Conservation (phyloP, 2,113 vertebrate species). For the Triplophysa dalaica region DNA sequence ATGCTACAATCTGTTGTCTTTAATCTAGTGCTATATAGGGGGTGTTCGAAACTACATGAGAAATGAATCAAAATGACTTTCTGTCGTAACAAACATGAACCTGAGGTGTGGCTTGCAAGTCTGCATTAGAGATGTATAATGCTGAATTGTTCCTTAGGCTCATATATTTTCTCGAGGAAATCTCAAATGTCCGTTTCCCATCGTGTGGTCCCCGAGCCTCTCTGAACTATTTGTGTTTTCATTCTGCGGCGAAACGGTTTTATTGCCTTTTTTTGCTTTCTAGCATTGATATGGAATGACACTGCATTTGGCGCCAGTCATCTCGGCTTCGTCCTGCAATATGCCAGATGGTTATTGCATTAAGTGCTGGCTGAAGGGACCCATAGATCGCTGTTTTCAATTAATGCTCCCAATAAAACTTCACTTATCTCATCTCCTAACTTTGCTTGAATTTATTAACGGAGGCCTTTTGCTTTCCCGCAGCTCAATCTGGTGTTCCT, state of each 20-base stretch:
- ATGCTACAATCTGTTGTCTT: too few relatives aligned
- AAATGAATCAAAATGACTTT: too few relatives aligned
- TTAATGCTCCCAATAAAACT: constrained; percentile 71
- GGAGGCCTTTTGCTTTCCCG: constrained; percentile 78
- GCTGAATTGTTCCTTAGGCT: neutral
- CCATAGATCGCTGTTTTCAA: constrained; percentile 65
- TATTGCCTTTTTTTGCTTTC: constrained; percentile 74
- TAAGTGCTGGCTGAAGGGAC: constrained; percentile 70
- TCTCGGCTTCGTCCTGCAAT: constrained; percentile 67
- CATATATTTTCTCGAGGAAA: neutral
- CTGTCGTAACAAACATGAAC: too few relatives aligned
- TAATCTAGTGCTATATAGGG: too few relatives aligned
- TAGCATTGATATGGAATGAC: constrained; percentile 80
- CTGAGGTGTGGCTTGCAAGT: neutral
- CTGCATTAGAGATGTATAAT: neutral
- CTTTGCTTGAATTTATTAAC: constrained; percentile 62
- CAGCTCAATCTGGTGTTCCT: constrained; percentile 99
- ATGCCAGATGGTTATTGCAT: constrained; percentile 76
- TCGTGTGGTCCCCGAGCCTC: constrained; percentile 44
- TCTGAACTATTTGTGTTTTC: constrained; percentile 60
- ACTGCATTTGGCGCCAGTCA: constrained; percentile 76
- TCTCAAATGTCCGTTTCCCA: constrained; percentile 15
- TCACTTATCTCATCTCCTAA: constrained; percentile 33
- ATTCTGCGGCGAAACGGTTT: constrained; percentile 68
- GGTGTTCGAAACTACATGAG: too few relatives aligned